Conservation (phyloP, 2,113 vertebrate species). For the Aegithalos caudatus region DNA sequence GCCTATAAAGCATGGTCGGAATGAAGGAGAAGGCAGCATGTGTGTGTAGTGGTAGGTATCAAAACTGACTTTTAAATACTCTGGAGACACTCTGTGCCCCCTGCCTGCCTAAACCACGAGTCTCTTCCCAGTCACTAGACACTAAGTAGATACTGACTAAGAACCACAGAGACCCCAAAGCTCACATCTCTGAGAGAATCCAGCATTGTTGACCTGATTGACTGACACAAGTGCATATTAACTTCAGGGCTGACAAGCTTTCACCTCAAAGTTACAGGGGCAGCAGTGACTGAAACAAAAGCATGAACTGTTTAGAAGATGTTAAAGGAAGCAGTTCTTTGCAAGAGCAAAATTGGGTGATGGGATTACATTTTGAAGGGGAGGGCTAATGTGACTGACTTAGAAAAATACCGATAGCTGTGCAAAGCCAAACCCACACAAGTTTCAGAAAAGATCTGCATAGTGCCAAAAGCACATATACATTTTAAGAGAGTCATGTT, state of each 20-base stretch:
- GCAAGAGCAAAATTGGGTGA: not conserved
- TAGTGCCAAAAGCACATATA: not conserved
- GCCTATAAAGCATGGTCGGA: not conserved
- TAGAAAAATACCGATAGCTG: not conserved
- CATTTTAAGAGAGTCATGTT: not conserved
- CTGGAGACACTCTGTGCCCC: not conserved
- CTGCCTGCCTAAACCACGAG: not conserved
- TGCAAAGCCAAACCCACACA: not conserved
- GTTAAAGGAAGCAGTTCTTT: not conserved
- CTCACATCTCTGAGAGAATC: not conserved
- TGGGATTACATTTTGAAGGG: not conserved
- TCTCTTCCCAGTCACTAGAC: not conserved
- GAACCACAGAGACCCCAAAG: not conserved
- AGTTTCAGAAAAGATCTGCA: not conserved
- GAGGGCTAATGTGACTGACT: not conserved
- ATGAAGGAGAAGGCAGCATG: not conserved
- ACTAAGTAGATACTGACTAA: not conserved
- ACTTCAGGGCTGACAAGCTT: not conserved
- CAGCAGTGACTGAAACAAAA: not conserved
- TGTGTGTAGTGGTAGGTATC: not conserved
- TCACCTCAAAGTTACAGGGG: not conserved
- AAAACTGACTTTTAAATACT: not conserved
- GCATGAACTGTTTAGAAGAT: not conserved
- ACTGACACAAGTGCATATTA: rapidly evolving
- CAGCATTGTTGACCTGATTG: not conserved